Evolutionary conservation across 2,113 vertebrate genomes (phyloP), one percentile per base, ranked within the genome.

Genomic region (Rallus limicola): DNA sequence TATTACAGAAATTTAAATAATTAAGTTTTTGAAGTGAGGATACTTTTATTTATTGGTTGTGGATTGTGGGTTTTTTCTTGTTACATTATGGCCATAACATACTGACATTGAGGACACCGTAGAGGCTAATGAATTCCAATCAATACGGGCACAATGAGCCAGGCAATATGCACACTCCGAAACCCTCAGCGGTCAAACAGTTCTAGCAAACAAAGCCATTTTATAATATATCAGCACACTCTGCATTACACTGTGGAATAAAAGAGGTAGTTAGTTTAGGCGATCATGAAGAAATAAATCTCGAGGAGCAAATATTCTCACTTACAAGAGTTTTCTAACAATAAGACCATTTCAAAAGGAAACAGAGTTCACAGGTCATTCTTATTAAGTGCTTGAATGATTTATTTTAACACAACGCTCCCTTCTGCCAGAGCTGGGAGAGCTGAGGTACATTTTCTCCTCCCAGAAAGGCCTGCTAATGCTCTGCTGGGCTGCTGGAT

Each of bases 311-410:
- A 90, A 95, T 90, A 93, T 91, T 96, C 83, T 88, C 83, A 85
- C 84, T 89, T 93, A 82, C 65, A 93, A 75, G 60, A 50, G 80
- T 78, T 78, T 95, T 93, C 72, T 92, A 59, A 90, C 83, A 88
- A 92, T 91, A 84, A 81, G 86, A 59, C 62, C 40, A 25, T 95
- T 96, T 96, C 90, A 90, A 89, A 95, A 34, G 50, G 77, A 72
- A 92, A 89, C 38, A 53, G 86, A 92, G 88, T 82, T 96, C 90
- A 89, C 74, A 95, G 88, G 92, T 96, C 88, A 92, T 79, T 88
- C 88, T 94, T 96, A 94, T 95, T 94, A 96, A 94, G 92, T 92
- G 77, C 67, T 76, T 94, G 95, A 88, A 81, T 93, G 90, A 95
- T 96, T 94, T 94, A 92, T 95, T 96, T 91, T 92, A 86, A 52